Percentiles rank a stretch among this genome's conserved stretches.
These are phyloP conservation scores for Sminthurinus signatus DNA, from an alignment of 1,140 invertebrate species.

Conservation along the genomic window DNA sequence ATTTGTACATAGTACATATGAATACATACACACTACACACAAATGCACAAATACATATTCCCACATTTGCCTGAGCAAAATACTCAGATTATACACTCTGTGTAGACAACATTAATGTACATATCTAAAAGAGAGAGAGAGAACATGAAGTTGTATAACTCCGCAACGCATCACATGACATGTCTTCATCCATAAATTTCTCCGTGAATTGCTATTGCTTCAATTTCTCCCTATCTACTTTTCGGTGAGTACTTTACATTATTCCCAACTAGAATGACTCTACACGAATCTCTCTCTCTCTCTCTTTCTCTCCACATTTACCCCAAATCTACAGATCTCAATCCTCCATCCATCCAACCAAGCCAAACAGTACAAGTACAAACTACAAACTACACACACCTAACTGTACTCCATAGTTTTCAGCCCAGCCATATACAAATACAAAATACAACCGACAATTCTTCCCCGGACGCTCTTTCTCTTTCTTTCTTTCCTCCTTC, in stretches of 20 bases:
- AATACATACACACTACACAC: neutral
- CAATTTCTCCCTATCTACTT: neutral
- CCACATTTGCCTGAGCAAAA: too few species aligned
- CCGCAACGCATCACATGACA: constrained; percentile 22
- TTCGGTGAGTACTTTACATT: constrained; percentile 4
- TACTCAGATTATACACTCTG: too few species aligned
- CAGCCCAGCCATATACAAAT: too few species aligned
- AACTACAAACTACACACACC: too few species aligned
- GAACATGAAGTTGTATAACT: neutral
- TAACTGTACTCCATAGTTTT: too few species aligned
- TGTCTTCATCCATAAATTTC: constrained; percentile 21
- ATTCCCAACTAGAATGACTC: constrained; percentile 10
- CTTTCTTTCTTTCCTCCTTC: neutral
- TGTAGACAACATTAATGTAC: too few species aligned
- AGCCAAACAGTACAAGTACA: too few species aligned
- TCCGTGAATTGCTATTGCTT: constrained; percentile 5
- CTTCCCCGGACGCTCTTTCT: constrained; percentile 1
- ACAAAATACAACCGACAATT: too few species aligned
- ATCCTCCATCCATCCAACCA: too few species aligned
- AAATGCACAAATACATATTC: neutral
- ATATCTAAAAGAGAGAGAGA: neutral
- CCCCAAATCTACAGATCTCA: neutral
- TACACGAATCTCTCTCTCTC: too few species aligned
- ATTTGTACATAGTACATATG: too few species aligned
- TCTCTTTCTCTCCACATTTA: neutral